Percentiles rank a stretch among this genome's conserved stretches.
Conservation (phyloP, 2,797 vertebrate species). For the Ispidina lecontei region DNA sequence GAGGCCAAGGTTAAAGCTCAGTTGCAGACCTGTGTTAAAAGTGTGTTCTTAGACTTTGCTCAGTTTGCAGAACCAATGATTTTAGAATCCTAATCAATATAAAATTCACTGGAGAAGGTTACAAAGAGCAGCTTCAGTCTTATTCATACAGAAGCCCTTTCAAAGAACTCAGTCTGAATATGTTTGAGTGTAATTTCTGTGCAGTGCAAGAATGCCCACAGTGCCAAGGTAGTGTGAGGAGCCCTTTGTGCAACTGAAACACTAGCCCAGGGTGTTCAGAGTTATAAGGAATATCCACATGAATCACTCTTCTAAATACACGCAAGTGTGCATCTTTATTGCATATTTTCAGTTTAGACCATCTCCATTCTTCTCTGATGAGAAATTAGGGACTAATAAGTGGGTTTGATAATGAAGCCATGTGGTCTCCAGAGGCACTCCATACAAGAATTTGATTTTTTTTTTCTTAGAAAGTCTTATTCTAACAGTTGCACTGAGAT, state of each 20-base stretch:
- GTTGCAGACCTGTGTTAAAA: neutral
- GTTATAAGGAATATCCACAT: neutral
- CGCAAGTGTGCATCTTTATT: neutral
- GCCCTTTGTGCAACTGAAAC: neutral
- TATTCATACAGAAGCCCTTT: neutral
- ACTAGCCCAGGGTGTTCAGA: neutral
- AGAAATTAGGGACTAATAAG: neutral
- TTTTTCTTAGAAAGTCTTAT: neutral
- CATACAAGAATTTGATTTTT: neutral
- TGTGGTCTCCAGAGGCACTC: neutral
- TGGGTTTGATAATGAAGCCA: neutral
- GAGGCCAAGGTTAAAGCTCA: neutral
- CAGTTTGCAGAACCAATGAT: slow-evolving; percentile 23
- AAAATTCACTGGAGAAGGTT: slow-evolving; percentile 15
- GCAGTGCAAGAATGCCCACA: neutral
- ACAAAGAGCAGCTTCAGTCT: neutral
- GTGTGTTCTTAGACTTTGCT: neutral
- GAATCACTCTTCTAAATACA: neutral
- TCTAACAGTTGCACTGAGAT: neutral
- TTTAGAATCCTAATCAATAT: slow-evolving; percentile 9
- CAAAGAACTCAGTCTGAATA: neutral
- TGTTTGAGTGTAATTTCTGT: neutral
- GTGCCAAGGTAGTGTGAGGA: neutral
- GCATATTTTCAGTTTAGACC: neutral
- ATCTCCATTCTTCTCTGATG: neutral